Evolutionary conservation across 2,797 vertebrate genomes (phyloP), one percentile per base, ranked within the genome.

Genomic region (Pangasius djambal): DNA sequence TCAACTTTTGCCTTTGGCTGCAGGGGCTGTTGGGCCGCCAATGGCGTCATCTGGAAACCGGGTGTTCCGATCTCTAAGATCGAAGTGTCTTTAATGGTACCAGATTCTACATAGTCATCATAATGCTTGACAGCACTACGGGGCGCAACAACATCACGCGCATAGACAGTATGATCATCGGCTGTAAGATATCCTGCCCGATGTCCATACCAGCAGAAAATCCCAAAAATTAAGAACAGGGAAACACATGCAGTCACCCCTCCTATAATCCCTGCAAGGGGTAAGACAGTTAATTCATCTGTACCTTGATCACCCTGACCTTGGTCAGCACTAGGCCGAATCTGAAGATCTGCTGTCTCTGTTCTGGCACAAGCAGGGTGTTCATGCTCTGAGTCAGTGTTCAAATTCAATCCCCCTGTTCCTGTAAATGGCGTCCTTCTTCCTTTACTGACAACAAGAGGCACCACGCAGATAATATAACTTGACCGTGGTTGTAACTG

Each of bases 41-140:
- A 95, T 85, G 98, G 96, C 75, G 97, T 97, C 97, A 98, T 99
- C 93, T 98, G 97, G 89, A 99, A 96, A 85, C 97, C 97, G 0
- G 97, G 96, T 63, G 97, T 97, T n/a, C 97, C 96, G 91, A 98
- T 97, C 92, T 99, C 98, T 93, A 99, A 95, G 91, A 99, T 98
- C 86, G 98, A 98, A 91, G 97, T 98, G 93, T 99, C 98, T 95
- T 99, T 99, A 95, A 98, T 99, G 91, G 98, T 99, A 88, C 98
- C 98, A 0, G 97, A 98, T 93, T 99, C 97, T 89, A 98, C 94
- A 86, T 98, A 99, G 94, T 98, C 97, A 28, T 98, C 97, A 52
- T 97, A 98, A 90, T 97, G 97, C 94, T 99, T 99, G 77, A 89
- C 91, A 22, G 94, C 95, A 63, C 95, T 92, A 22, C 95, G 93